phyloP scores from a whole-genome alignment of 2,888 invertebrate genomes.

The Galerucella pusilla region DNA sequence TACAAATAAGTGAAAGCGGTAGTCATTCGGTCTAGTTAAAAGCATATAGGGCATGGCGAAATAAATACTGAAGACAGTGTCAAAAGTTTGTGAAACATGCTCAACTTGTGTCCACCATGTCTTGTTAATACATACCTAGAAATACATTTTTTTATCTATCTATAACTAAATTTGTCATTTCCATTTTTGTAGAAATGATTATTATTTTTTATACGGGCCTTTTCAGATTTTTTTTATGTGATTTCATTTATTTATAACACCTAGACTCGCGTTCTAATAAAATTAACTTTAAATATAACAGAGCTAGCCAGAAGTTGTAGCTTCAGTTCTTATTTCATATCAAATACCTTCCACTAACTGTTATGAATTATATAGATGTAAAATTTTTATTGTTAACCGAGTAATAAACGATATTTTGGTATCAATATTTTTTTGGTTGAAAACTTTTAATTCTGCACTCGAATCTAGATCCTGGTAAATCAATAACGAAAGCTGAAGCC shows the following conservation, averaged over 20 bases:
- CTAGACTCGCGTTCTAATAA: neutral
- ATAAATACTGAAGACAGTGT: constrained; percentile 27
- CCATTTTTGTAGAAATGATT: neutral
- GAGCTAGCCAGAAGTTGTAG: too few relatives aligned
- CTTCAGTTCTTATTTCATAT: too few relatives aligned
- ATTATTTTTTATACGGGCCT: neutral
- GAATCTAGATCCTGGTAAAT: too few relatives aligned
- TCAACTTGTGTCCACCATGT: constrained; percentile 66
- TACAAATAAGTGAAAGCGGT: neutral
- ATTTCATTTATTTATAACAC: neutral
- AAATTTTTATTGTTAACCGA: too few relatives aligned
- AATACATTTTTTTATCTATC: constrained; percentile 51
- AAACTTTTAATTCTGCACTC: too few relatives aligned
- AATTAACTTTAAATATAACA: neutral
- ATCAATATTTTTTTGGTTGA: too few relatives aligned
- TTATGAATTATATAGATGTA: too few relatives aligned
- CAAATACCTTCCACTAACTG: too few relatives aligned
- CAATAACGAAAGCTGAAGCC: too few relatives aligned
- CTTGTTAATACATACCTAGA: constrained; percentile 64
- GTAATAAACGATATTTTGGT: too few relatives aligned
- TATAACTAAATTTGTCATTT: constrained; percentile 12
- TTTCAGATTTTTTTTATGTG: neutral
- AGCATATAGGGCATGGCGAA: constrained; percentile 14
- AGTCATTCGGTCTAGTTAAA: constrained; percentile 29
- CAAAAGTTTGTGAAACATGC: constrained; percentile 48